Conservation (phyloP, 2,113 vertebrate genomes). For the Scortum barcoo region DNA sequence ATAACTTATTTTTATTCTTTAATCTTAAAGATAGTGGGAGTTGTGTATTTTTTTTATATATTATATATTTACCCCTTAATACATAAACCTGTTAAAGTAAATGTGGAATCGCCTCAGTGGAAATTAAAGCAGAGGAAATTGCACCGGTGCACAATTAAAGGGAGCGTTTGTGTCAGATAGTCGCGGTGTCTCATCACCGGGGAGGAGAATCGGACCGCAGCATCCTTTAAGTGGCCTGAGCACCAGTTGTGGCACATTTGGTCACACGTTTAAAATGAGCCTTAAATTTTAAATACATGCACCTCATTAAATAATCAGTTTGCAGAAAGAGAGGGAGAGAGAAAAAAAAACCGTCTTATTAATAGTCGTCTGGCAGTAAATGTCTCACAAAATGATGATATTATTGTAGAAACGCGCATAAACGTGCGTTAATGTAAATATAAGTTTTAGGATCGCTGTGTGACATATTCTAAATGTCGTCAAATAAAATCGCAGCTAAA, state of each 20-base stretch:
- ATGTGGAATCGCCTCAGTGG: too few relatives aligned
- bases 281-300: not conserved
- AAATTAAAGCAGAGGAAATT: not conserved
- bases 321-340: too few relatives aligned
- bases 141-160: not conserved
- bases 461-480: not conserved
- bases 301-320: not conserved
- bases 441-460: too few relatives aligned
- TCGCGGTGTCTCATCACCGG: too few relatives aligned
- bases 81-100: not conserved
- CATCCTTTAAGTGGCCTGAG: not conserved
- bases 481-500: constrained; percentile 10
- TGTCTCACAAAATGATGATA: not conserved
- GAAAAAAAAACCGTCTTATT: not conserved
- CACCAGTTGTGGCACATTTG: not conserved
- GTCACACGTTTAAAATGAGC: not conserved
- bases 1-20: not conserved
- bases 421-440: constrained; percentile 7
- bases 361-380: not conserved
- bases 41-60: not conserved
- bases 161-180: not conserved
- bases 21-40: not conserved
- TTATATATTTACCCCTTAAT: not conserved
- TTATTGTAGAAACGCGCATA: not conserved
- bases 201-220: not conserved